A percentile compares a stretch with the other conserved stretches of the same genome.
These are phyloP conservation scores for Clivina fossor DNA, from an alignment of 2,888 invertebrate genomes.

Conservation along the genomic window DNA sequence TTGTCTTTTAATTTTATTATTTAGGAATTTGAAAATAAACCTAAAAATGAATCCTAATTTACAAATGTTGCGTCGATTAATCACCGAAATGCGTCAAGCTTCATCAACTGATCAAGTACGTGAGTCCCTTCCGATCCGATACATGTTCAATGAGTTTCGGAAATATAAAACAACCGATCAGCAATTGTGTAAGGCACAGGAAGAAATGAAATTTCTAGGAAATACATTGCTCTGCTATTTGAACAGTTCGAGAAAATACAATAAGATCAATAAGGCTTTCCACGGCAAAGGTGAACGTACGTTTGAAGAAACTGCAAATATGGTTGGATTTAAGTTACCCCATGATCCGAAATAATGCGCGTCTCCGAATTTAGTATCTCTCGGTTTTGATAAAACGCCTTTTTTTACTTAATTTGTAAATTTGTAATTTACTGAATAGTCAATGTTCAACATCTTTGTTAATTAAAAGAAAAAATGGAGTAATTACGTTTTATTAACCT, in stretches of 20 bases:
- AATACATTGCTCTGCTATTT: slow-evolving; percentile 79
- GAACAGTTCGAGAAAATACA: slow-evolving; percentile 65
- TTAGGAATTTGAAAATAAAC: slow-evolving; percentile 13
- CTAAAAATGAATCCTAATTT: slow-evolving; percentile 55
- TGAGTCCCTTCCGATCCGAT: slow-evolving; percentile 66
- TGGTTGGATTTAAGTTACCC: slow-evolving; percentile 84
- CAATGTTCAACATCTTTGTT: too few relatives aligned
- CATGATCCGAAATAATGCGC: slow-evolving; percentile 69
- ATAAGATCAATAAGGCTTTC: slow-evolving; percentile 72
- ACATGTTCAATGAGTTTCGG: slow-evolving; percentile 71
- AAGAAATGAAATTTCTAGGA: slow-evolving; percentile 78
- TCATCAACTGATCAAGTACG: slow-evolving; percentile 56
- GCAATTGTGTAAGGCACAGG: slow-evolving; percentile 77
- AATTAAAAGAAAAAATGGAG: too few relatives aligned
- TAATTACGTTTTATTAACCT: too few relatives aligned
- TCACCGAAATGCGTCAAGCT: slow-evolving; percentile 63
- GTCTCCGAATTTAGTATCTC: too few relatives aligned
- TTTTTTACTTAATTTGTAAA: too few relatives aligned
- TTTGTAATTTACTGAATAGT: too few relatives aligned
- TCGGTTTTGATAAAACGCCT: too few relatives aligned
- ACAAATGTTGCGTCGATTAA: slow-evolving; percentile 59
- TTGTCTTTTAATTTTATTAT: slow-evolving; percentile 14
- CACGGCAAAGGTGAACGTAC: slow-evolving; percentile 80
- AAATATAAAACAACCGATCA: slow-evolving; percentile 77
- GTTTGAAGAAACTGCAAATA: slow-evolving; percentile 72